A percentile compares a stretch with the other conserved stretches of the same genome.
Conservation (phyloP, 2,888 invertebrate genomes). For the Protophormia terraenovae region DNA sequence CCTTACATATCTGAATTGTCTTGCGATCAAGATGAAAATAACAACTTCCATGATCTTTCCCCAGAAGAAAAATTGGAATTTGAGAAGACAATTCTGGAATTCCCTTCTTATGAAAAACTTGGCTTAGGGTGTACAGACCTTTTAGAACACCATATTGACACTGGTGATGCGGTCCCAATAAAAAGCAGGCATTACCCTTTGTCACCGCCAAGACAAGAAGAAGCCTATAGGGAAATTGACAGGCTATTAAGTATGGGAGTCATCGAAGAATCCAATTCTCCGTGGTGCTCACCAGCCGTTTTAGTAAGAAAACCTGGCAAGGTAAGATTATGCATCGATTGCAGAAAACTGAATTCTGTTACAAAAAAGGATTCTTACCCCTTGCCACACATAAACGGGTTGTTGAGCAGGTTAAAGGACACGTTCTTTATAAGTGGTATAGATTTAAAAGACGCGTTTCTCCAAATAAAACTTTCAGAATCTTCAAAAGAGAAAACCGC, state of each 20-base stretch:
- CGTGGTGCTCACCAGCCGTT: no score
- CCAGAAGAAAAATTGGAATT: neutral
- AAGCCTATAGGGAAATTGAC: constrained; percentile 1
- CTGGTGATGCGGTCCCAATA: neutral
- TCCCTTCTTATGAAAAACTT: neutral
- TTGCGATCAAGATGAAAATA: neutral
- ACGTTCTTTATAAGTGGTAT: neutral
- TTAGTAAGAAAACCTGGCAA: no score
- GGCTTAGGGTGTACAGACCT: neutral
- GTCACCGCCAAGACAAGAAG: neutral
- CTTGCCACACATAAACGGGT: neutral
- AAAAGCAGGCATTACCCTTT: neutral
- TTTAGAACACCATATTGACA: neutral
- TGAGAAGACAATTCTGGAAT: no score
- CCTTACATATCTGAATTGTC: neutral
- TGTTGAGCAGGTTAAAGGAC: neutral
- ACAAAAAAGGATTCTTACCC: neutral
- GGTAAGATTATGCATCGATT: no score
- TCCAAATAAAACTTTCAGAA: neutral
- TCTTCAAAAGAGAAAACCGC: neutral
- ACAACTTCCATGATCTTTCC: neutral
- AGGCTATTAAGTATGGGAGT: neutral
- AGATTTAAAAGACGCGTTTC: neutral
- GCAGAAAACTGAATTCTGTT: no score
- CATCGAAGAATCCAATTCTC: constrained; percentile 20